Percentiles rank a stretch among this genome's conserved stretches.
Evolutionary conservation across 2,888 invertebrate species (phyloP).

Genomic region (Leucophenga maculata): DNA sequence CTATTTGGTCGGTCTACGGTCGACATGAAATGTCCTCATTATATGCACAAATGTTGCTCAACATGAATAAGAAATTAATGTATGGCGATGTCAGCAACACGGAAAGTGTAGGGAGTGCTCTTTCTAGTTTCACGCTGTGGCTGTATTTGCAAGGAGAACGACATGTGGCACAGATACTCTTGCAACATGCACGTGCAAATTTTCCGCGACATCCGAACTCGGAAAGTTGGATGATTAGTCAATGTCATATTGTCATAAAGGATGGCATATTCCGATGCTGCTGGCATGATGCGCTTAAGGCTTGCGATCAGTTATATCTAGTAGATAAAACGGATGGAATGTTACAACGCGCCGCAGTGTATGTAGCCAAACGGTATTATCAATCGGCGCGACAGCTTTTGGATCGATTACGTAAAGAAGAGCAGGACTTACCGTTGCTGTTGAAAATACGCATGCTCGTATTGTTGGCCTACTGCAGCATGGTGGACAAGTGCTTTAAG

Average conservation of each 20-base stretch:
- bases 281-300: constrained; percentile 81
- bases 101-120: constrained; percentile 80
- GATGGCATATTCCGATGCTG: constrained; percentile 74
- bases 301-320: constrained; percentile 79
- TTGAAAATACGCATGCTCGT: constrained; percentile 79
- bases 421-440: constrained; percentile 71
- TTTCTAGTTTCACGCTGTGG: constrained; percentile 78
- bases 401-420: constrained; percentile 51
- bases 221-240: constrained; percentile 80
- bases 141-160: constrained; percentile 73
- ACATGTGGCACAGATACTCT: constrained; percentile 76
- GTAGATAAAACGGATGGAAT: constrained; percentile 80
- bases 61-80: constrained; percentile 78
- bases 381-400: constrained; percentile 67
- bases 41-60: constrained; percentile 84
- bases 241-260: constrained; percentile 75
- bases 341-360: constrained; percentile 72
- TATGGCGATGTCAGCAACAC: constrained; percentile 76
- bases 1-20: constrained; percentile 91
- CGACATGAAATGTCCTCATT: constrained; percentile 88
- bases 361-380: constrained; percentile 71
- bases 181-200: constrained; percentile 77
- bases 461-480: constrained; percentile 79
- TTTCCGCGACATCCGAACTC: constrained; percentile 79
- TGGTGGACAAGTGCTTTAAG: constrained; percentile 73